Percentiles rank a stretch among this genome's conserved stretches.
phyloP scores from a whole-genome alignment of 2,113 vertebrate genomes.

The Corythornis cristatus region DNA sequence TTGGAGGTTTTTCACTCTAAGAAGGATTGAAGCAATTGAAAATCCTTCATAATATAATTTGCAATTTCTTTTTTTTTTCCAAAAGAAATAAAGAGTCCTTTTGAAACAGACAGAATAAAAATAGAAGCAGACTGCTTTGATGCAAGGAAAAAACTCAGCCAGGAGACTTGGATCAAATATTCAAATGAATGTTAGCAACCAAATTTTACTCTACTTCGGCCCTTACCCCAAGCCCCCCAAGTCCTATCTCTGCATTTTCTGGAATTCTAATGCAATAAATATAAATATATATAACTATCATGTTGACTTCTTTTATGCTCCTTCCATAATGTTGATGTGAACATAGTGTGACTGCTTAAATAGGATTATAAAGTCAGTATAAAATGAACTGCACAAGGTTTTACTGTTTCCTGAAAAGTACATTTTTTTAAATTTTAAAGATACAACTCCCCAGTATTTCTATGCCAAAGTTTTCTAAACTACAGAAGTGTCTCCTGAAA shows the following conservation, averaged over 20 bases:
- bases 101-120: background rate
- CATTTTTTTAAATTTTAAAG: background rate
- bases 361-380: background rate
- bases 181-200: constrained; percentile 66
- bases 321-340: background rate
- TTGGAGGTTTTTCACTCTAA: background rate
- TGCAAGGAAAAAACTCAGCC: background rate
- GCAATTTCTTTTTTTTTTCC: background rate
- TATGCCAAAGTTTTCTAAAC: background rate
- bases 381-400: background rate
- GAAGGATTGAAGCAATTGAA: background rate
- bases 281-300: background rate
- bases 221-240: background rate
- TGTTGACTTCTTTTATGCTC: background rate
- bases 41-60: background rate
- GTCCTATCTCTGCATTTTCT: background rate
- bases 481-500: background rate
- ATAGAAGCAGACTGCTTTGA: background rate
- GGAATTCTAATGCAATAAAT: background rate
- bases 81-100: background rate
- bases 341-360: background rate
- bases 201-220: background rate
- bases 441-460: background rate
- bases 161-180: constrained; percentile 69
- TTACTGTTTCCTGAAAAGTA: background rate